Percentiles rank a stretch among this genome's conserved stretches.
These are phyloP conservation scores for Tolmerus cingulatus DNA, from an alignment of 2,888 invertebrate genomes.

Conservation along the genomic window DNA sequence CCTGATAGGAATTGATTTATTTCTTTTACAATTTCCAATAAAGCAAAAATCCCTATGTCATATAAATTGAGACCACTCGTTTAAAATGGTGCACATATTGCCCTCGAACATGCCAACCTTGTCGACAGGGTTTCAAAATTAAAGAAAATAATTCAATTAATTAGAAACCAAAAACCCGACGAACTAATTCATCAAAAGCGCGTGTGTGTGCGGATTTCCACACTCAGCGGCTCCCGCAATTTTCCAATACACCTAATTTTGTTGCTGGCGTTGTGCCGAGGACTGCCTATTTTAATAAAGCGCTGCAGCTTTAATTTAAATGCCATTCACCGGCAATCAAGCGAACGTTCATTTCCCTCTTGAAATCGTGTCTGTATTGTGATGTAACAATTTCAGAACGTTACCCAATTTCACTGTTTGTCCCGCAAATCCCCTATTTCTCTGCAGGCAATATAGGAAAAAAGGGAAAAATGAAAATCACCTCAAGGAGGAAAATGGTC, in stretches of 20 bases:
- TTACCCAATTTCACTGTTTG: background rate
- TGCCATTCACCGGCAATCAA: background rate
- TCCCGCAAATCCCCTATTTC: background rate
- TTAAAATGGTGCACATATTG: background rate
- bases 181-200: background rate
- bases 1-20: background rate
- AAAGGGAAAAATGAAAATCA: background rate
- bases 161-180: background rate
- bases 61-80: background rate
- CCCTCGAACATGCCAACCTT: constrained; percentile 44
- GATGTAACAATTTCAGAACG: background rate
- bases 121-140: background rate
- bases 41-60: background rate
- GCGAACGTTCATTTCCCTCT: background rate
- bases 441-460: background rate
- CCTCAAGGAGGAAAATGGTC: background rate
- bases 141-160: background rate
- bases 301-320: background rate
- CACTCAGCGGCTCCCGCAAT: background rate
- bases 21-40: background rate
- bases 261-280: background rate
- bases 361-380: background rate
- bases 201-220: background rate
- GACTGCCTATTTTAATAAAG: background rate
- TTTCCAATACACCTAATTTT: background rate